A percentile compares a stretch with the other conserved stretches of the same genome.
Evolutionary conservation across 2,797 vertebrate species (phyloP).

Genomic region (Danio aesculapii): DNA sequence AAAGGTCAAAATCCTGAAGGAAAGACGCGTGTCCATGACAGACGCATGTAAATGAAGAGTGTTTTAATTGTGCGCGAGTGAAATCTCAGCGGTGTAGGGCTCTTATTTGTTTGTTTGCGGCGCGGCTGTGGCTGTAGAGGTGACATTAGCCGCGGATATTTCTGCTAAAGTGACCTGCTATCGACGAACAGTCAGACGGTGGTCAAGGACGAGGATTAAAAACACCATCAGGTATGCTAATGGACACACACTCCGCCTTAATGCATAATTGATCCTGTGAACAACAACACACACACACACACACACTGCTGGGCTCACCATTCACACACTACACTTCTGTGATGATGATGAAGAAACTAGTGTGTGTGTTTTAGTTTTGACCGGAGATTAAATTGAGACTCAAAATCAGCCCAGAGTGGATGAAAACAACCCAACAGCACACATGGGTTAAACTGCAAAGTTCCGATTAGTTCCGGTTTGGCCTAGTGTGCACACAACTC

Average conservation of each 20-base stretch:
- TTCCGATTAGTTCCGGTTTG: too few relatives aligned
- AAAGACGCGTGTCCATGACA: slow-evolving; percentile 4
- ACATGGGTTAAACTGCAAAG: too few relatives aligned
- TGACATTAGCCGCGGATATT: slow-evolving; percentile 62
- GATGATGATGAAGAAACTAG: not conserved
- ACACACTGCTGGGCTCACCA: slow-evolving; percentile 71
- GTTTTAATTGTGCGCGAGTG: slow-evolving; percentile 72
- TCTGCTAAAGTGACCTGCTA: slow-evolving; percentile 79
- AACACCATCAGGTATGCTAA: slow-evolving; percentile 83
- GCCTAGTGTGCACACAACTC: too few relatives aligned
- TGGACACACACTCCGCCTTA: slow-evolving; percentile 78
- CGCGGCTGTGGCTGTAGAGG: slow-evolving; percentile 43
- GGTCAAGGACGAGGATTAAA: slow-evolving; percentile 81
- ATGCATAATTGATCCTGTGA: slow-evolving; percentile 81
- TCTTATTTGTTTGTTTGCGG: slow-evolving; percentile 56
- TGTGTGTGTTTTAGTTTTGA: too few relatives aligned
- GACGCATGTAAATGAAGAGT: slow-evolving; percentile 39
- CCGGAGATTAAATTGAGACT: too few relatives aligned
- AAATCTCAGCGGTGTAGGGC: slow-evolving; percentile 70
- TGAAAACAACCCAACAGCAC: too few relatives aligned
- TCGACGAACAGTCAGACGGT: slow-evolving; percentile 81
- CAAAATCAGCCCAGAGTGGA: too few relatives aligned
- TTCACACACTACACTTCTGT: slow-evolving; percentile 74
- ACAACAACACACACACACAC: slow-evolving; percentile 60
- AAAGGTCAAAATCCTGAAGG: not conserved